Conservation (phyloP, 2,113 vertebrate genomes). For the Astatoreochromis straeleni region DNA sequence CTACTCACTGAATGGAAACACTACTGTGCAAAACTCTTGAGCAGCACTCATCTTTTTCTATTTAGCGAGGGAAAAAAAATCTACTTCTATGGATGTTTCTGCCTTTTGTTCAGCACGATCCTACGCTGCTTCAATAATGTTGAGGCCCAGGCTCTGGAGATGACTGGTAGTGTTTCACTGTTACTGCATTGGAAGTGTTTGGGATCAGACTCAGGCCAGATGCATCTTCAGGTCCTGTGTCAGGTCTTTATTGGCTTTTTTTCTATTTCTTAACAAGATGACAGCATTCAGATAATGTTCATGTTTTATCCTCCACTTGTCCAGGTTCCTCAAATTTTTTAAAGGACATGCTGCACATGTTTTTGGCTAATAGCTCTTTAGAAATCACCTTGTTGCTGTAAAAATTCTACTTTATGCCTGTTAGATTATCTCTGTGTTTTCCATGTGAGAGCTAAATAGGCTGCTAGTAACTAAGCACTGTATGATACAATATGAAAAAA, state of each 20-base stretch:
- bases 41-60: background rate
- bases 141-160: background rate
- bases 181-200: fast-evolving
- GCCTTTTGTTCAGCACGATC: background rate
- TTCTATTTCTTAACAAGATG: fast-evolving
- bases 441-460: fast-evolving
- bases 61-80: fast-evolving
- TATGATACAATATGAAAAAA: background rate
- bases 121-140: background rate
- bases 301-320: background rate
- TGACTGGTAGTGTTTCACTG: background rate
- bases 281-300: background rate
- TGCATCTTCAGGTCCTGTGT: background rate
- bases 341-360: background rate
- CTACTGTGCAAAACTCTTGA: background rate
- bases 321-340: background rate
- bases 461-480: fast-evolving
- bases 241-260: background rate
- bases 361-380: background rate
- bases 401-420: background rate
- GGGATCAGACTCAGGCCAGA: background rate
- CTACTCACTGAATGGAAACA: background rate
- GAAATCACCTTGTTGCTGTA: background rate
- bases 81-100: background rate
- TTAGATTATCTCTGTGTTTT: background rate